These are phyloP conservation scores for Myathropa florea DNA, from an alignment of 2,888 invertebrate genomes.

Conservation along the genomic window DNA sequence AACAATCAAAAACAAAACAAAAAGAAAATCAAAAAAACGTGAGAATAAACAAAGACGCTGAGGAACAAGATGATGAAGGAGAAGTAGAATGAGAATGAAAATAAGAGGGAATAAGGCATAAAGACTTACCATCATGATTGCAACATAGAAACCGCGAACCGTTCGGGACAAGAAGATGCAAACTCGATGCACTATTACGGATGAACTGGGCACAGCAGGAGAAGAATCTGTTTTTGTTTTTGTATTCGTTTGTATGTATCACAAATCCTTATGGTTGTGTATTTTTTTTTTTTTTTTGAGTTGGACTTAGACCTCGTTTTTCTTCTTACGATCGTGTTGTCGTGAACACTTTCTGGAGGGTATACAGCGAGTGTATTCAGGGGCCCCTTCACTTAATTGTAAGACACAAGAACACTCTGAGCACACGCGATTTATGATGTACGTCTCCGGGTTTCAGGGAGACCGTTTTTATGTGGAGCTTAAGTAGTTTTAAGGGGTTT, in stretches of 20 bases:
- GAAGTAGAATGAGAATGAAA: slow-evolving; percentile 16
- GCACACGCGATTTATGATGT: not conserved
- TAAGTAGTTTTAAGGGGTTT: too few relatives aligned
- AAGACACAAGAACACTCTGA: slow-evolving; percentile 11
- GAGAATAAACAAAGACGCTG: slow-evolving; percentile 55
- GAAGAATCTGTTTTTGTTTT: slow-evolving; percentile 26
- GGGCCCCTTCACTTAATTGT: slow-evolving; percentile 4
- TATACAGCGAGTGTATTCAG: not conserved
- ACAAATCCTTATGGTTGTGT: slow-evolving; percentile 40
- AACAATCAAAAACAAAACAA: slow-evolving; percentile 11
- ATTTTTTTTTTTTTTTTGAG: too few relatives aligned
- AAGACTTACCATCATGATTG: slow-evolving; percentile 67
- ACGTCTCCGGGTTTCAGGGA: not conserved
- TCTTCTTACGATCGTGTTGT: not conserved
- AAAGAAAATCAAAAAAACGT: slow-evolving; percentile 33
- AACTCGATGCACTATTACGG: slow-evolving; percentile 25
- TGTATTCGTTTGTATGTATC: not conserved
- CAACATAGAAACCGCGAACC: slow-evolving; percentile 54
- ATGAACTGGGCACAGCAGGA: slow-evolving; percentile 42
- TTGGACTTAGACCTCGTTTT: slow-evolving; percentile 17
- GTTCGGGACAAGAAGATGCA: slow-evolving; percentile 38
- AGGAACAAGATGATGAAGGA: slow-evolving; percentile 4
- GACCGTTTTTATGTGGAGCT: not conserved
- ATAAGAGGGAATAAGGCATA: slow-evolving; percentile 6
- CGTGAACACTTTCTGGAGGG: slow-evolving; percentile 10